Percentiles rank a stretch among this genome's conserved stretches.
Evolutionary conservation across 2,888 invertebrate genomes (phyloP).

Genomic region (Cinara cedri): DNA sequence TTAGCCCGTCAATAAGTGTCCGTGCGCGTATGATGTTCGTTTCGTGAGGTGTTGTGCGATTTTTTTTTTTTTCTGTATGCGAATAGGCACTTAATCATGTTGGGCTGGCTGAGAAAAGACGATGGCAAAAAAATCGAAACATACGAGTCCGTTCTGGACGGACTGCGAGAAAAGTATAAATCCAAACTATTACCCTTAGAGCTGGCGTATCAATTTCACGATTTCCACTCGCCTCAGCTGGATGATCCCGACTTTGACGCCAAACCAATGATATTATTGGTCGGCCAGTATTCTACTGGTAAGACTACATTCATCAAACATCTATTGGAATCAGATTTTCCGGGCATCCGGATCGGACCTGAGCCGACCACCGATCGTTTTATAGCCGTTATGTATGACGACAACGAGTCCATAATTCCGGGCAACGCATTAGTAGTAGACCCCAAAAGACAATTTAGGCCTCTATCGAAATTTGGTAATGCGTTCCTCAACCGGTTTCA

Average conservation of each 20-base stretch:
- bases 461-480: slow-evolving; percentile 71
- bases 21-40: slow-evolving; percentile 28
- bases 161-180: slow-evolving; percentile 68
- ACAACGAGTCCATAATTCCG: slow-evolving; percentile 66
- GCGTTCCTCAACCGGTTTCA: slow-evolving; percentile 72
- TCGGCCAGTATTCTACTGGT: slow-evolving; percentile 72
- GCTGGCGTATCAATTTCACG: slow-evolving; percentile 66
- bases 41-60: slow-evolving; percentile 15
- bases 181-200: slow-evolving; percentile 67
- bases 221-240: slow-evolving; percentile 68
- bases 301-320: slow-evolving; percentile 69
- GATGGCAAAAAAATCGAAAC: slow-evolving; percentile 75
- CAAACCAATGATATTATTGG: slow-evolving; percentile 71
- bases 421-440: slow-evolving; percentile 73
- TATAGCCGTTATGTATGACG: slow-evolving; percentile 69
- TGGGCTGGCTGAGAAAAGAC: slow-evolving; percentile 84
- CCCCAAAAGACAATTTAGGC: slow-evolving; percentile 70
- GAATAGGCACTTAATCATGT: slow-evolving; percentile 67
- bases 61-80: neutral
- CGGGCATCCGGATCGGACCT: slow-evolving; percentile 72
- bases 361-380: slow-evolving; percentile 73
- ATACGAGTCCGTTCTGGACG: slow-evolving; percentile 84
- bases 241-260: slow-evolving; percentile 72
- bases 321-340: slow-evolving; percentile 68
- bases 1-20: neutral